Evolutionary conservation across 2,888 invertebrate genomes (phyloP).

Genomic region (Smittia aterrima): DNA sequence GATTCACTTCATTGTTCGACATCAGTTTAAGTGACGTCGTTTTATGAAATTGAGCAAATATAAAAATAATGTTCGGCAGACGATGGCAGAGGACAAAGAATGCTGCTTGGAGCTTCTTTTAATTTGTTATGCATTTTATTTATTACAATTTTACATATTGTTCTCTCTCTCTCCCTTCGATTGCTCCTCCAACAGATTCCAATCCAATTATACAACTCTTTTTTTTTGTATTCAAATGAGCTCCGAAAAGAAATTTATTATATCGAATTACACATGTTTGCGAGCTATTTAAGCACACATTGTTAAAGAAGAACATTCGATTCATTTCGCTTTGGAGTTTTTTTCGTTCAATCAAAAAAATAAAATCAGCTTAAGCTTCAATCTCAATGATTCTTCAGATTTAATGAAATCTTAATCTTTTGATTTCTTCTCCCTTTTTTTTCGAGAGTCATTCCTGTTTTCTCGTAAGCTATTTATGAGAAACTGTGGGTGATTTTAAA

Average conservation of each 20-base stretch:
- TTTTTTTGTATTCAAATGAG: slow-evolving; percentile 25
- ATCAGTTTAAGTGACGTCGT: slow-evolving; percentile 8
- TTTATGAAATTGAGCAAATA: slow-evolving; percentile 18
- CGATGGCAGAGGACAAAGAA: background rate
- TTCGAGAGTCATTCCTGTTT: slow-evolving; percentile 26
- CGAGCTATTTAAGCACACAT: background rate
- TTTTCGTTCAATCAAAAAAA: slow-evolving; percentile 12
- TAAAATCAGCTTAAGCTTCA: slow-evolving; percentile 1
- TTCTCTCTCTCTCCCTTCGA: background rate
- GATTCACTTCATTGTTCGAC: slow-evolving; percentile 23
- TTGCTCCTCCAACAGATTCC: background rate
- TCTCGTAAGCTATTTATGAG: slow-evolving; percentile 38
- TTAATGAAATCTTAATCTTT: slow-evolving; percentile 24
- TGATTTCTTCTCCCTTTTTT: background rate
- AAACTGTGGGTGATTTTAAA: slow-evolving; percentile 36
- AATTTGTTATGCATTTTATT: slow-evolving; percentile 40
- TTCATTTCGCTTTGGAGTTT: background rate
- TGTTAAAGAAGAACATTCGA: slow-evolving; percentile 2
- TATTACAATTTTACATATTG: slow-evolving; percentile 35
- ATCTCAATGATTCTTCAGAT: slow-evolving; percentile 21
- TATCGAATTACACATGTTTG: slow-evolving; percentile 30
- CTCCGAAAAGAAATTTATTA: slow-evolving; percentile 9
- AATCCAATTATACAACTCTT: slow-evolving; percentile 20
- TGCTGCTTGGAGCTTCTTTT: slow-evolving; percentile 14
- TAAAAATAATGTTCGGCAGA: background rate